Conservation (phyloP, 2,888 invertebrate species). For the Dryocosmus kuriphilus region DNA sequence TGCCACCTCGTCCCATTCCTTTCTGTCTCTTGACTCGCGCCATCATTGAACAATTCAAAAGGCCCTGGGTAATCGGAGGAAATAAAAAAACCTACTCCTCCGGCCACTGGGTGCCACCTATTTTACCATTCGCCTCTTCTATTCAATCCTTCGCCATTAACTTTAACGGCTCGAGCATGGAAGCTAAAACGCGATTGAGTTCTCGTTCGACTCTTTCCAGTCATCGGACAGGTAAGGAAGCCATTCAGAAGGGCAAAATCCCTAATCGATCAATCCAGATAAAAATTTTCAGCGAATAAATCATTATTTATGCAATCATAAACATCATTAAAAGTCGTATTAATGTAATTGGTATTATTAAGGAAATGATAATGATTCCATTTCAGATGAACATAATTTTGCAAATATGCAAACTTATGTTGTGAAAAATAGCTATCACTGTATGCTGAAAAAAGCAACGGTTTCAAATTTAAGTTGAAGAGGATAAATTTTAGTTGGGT, state of each 20-base stretch:
- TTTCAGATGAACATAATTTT: too few species aligned
- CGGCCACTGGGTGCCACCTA: conserved; percentile 16
- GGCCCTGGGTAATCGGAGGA: conserved; percentile 21
- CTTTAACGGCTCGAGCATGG: conserved; percentile 45
- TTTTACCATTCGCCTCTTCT: conserved; percentile 41
- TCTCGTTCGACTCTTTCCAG: conserved; percentile 26
- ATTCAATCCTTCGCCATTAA: conserved; percentile 44
- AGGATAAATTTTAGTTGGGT: too few species aligned
- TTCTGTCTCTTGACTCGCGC: conserved; percentile 24
- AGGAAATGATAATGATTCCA: too few species aligned
- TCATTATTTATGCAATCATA: neutral
- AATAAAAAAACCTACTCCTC: conserved; percentile 42
- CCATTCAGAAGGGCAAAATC: conserved; percentile 29
- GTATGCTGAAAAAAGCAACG: too few species aligned
- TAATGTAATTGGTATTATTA: too few species aligned
- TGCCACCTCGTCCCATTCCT: neutral
- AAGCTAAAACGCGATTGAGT: conserved; percentile 47
- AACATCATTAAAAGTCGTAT: too few species aligned
- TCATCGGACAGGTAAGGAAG: conserved; percentile 24
- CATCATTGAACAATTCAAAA: conserved; percentile 33
- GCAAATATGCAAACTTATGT: too few species aligned
- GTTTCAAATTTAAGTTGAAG: too few species aligned
- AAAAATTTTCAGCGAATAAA: neutral
- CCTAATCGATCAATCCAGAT: neutral
- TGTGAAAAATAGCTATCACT: too few species aligned